Evolutionary conservation across 2,113 vertebrate species (phyloP).

Genomic region (Hyperopisus bebe): DNA sequence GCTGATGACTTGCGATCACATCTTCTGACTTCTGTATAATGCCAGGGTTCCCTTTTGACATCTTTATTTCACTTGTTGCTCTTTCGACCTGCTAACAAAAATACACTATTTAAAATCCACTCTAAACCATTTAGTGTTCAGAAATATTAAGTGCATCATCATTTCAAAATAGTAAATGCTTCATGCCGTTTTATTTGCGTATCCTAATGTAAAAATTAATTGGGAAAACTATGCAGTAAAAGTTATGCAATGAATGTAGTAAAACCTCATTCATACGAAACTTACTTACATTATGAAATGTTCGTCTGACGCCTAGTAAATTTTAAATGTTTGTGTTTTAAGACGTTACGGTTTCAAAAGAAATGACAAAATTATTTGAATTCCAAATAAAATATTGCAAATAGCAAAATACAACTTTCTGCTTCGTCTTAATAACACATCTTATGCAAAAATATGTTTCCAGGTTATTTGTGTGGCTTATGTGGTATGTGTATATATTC

Average conservation of each 20-base stretch:
- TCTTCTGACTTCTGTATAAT: neutral
- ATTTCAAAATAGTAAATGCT: neutral
- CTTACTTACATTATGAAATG: neutral
- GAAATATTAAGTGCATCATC: neutral
- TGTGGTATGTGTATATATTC: neutral
- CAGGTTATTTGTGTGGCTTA: neutral
- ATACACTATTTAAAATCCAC: neutral
- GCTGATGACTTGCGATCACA: neutral
- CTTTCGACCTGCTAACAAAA: neutral
- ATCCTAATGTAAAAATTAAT: neutral
- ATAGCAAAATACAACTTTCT: neutral
- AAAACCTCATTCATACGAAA: neutral
- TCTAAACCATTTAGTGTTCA: neutral
- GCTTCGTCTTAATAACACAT: neutral
- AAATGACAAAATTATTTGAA: neutral
- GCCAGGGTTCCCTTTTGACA: neutral
- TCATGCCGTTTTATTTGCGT: neutral
- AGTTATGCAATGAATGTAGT: neutral
- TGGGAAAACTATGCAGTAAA: neutral
- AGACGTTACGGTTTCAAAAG: neutral
- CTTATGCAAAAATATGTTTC: neutral
- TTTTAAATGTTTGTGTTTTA: neutral
- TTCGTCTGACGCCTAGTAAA: neutral
- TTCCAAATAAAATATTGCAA: neutral
- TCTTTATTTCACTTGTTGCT: conserved; percentile 1